Percentiles rank a stretch among this genome's conserved stretches.
These are phyloP conservation scores for Apamea sordens DNA, from an alignment of 2,888 invertebrate species.

Conservation along the genomic window DNA sequence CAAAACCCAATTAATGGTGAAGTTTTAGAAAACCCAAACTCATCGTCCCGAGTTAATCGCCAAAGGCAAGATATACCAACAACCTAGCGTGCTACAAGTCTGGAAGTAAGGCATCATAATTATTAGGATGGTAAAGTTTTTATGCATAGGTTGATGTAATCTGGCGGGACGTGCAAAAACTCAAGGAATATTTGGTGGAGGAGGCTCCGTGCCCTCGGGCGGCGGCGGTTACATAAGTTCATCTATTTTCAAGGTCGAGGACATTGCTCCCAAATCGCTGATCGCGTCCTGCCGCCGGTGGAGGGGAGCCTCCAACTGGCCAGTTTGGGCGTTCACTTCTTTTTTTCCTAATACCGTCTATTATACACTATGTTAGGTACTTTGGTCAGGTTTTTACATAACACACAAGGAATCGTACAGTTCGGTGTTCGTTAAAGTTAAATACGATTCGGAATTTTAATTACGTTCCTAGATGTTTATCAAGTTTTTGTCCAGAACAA, in stretches of 20 bases:
- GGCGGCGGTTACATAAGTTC: constrained; percentile 88
- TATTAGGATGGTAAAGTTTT: constrained; percentile 62
- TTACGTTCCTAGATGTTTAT: constrained; percentile 60
- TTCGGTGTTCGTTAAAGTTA: constrained; percentile 59
- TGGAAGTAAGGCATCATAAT: constrained; percentile 36
- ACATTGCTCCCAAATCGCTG: constrained; percentile 90
- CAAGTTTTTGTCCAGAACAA: constrained; percentile 52
- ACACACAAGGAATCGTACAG: constrained; percentile 55
- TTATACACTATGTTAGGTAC: constrained; percentile 67
- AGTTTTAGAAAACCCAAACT: constrained; percentile 1
- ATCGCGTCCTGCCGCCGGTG: constrained; percentile 84
- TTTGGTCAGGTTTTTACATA: constrained; percentile 64
- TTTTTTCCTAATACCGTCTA: constrained; percentile 81
- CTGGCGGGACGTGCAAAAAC: constrained; percentile 86
- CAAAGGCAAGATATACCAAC: constrained; percentile 3
- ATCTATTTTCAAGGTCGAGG: constrained; percentile 90
- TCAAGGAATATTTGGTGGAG: constrained; percentile 86
- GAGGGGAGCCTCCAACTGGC: constrained; percentile 81
- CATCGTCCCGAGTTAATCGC: not conserved
- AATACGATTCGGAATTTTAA: constrained; percentile 63
- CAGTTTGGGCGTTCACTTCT: constrained; percentile 85
- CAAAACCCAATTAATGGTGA: not conserved
- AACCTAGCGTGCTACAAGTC: constrained; percentile 3
- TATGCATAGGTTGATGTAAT: constrained; percentile 72
- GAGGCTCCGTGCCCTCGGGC: constrained; percentile 84